Base-by-base conservation (phyloP, 2,797 vertebrate genomes). In the Eulemur coronatus region DNA sequence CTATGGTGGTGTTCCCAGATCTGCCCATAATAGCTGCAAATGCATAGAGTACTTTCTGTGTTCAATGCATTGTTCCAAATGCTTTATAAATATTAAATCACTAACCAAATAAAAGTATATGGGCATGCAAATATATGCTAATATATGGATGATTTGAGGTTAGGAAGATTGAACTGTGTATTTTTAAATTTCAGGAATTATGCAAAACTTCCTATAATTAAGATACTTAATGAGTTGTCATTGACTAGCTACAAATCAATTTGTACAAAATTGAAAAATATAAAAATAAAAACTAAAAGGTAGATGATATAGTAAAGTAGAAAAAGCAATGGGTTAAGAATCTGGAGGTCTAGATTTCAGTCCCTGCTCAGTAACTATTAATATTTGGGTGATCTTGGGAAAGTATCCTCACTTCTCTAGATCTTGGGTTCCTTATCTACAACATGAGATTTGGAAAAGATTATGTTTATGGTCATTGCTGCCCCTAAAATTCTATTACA, bases 121-220 rank as follows among this genome's bases (percentile, higher is more conserved):
- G 26, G n/a, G 18, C 5, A 48, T 22, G 4, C 33, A 82, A 92
- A 87, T 61, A 89, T 26, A 73, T 18, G 69, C 30, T 26, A 55
- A 48, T 18, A 81, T 52, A 57, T n/a, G 8, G n/a, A 84, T 84
- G 38, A 41, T 89, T 41, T 35, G 55, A 75, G 38, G 43, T 35
- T 63, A 73, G 67, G 59, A 97, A 95, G n/a, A 85, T 78, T 57
- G 10, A 80, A 73, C 30, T 55, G n/a, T 20, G 1, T n/a, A 65
- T 88, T 70, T 97, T 96, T 55, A 78, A 70, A 94, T 94, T 92
- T 63, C 41, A 78, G 87, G 94, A 84, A 63, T 50, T 87, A 81
- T 3, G 30, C 65, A 75, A 80, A 87, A 84, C 41, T 84, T 90
- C 18, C 38, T 59, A 69, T 79, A 72, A 80, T 57, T 63, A 94